phyloP scores from a whole-genome alignment of 2,113 vertebrate species.

The Butastur rufipennis region DNA sequence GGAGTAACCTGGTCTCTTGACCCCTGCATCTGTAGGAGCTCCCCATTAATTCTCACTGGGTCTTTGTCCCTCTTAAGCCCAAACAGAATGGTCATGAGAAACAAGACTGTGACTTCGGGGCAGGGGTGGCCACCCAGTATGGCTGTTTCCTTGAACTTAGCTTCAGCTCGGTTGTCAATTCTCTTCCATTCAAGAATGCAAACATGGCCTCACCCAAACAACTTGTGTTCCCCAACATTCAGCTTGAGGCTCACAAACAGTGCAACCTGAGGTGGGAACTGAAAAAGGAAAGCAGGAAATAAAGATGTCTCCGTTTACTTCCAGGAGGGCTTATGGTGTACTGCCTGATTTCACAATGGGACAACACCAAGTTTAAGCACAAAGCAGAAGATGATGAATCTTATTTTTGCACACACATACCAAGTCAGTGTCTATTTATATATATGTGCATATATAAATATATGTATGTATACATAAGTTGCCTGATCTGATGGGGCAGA shows the following conservation, averaged over 20 bases:
- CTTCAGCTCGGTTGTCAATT: background rate
- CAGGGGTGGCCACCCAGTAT: background rate
- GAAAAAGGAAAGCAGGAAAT: background rate
- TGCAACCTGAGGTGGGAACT: background rate
- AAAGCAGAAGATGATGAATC: background rate
- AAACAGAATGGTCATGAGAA: background rate
- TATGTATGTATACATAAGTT: background rate
- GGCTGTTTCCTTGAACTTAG: background rate
- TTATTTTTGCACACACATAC: background rate
- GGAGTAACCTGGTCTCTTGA: background rate
- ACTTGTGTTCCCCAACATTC: background rate
- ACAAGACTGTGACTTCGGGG: background rate
- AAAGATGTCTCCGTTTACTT: background rate
- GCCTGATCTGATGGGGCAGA: background rate
- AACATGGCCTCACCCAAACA: fast-evolving
- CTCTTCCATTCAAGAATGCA: background rate
- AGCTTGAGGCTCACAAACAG: background rate
- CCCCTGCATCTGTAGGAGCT: background rate
- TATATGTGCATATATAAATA: background rate
- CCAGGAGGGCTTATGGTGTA: background rate
- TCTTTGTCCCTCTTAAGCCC: background rate
- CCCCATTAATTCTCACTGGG: background rate
- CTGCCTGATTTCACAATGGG: background rate
- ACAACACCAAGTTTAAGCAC: background rate
- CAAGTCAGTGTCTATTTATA: background rate